A percentile compares a stretch with the other conserved stretches of the same genome.
phyloP scores from a whole-genome alignment of 1,140 invertebrate species.

The Bombus polaris region DNA sequence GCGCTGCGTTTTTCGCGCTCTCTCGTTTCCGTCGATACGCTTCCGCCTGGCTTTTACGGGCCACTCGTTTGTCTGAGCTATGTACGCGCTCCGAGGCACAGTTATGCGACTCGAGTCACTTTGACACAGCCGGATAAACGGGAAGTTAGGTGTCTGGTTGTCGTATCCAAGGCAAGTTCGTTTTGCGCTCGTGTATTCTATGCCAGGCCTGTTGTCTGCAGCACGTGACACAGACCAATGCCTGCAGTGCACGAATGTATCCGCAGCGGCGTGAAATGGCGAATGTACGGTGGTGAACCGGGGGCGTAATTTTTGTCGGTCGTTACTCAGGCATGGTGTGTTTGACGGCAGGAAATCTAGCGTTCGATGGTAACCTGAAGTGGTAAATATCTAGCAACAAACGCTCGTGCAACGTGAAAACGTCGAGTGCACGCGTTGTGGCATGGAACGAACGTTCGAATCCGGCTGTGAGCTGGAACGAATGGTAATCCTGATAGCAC shows the following conservation, averaged over 20 bases:
- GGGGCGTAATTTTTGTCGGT: neutral
- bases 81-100: too few species aligned
- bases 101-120: neutral
- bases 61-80: too few species aligned
- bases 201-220: too few species aligned
- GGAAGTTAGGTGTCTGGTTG: neutral
- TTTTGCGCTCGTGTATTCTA: too few species aligned
- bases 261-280: neutral
- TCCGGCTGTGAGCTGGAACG: neutral
- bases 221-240: too few species aligned
- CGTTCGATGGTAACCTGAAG: neutral
- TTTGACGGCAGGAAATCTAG: neutral
- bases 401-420: neutral
- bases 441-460: neutral
- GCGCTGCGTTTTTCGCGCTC: too few species aligned
- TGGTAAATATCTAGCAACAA: neutral
- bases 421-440: neutral
- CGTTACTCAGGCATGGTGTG: neutral
- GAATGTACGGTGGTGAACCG: neutral
- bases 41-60: too few species aligned
- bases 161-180: neutral
- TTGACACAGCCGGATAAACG: neutral
- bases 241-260: too few species aligned
- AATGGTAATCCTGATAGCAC: neutral
- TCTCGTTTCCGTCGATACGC: too few species aligned